Percentiles rank a stretch among this genome's conserved stretches.
Evolutionary conservation across 2,888 invertebrate species (phyloP).

Genomic region (Lissocephala sabroskyi): DNA sequence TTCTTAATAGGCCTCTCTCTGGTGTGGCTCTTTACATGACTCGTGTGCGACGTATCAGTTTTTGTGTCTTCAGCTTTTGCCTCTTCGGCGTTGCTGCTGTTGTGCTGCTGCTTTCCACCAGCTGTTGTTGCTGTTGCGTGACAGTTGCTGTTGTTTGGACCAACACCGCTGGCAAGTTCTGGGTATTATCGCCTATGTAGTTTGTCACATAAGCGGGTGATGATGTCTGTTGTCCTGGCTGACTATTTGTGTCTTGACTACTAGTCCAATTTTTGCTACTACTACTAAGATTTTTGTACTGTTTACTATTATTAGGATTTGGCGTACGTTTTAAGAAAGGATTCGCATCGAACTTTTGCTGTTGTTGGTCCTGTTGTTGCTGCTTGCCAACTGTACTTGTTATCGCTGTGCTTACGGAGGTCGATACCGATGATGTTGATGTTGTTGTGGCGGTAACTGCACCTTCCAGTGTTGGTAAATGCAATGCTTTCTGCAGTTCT

Average conservation of each 20-base stretch:
- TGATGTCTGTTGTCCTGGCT: constrained; percentile 27
- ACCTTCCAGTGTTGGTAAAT: constrained; percentile 52
- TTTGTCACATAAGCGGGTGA: constrained; percentile 73
- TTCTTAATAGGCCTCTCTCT: constrained; percentile 16
- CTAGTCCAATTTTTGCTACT: constrained; percentile 17
- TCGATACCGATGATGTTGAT: no score
- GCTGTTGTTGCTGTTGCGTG: constrained; percentile 26
- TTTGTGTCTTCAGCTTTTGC: constrained; percentile 69
- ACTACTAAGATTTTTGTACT: constrained; percentile 45
- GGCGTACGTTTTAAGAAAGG: constrained; percentile 68
- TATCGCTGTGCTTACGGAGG: constrained; percentile 22
- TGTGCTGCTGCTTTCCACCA: no score
- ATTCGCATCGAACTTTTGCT: constrained; percentile 46
- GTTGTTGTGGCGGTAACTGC: constrained; percentile 36
- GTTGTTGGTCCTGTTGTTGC: constrained; percentile 19
- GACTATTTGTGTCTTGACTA: constrained; percentile 17
- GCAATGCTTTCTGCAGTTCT: constrained; percentile 65
- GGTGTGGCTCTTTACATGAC: constrained; percentile 39
- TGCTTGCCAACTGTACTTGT: constrained; percentile 9
- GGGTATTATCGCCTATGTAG: constrained; percentile 72
- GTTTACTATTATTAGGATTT: constrained; percentile 46
- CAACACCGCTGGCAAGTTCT: constrained; percentile 63
- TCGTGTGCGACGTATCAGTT: constrained; percentile 69
- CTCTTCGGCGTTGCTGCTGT: constrained; percentile 34
- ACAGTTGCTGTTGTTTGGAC: constrained; percentile 35